Evolutionary conservation across 2,113 vertebrate genomes (phyloP).

Genomic region (Nothobranchius furzeri): DNA sequence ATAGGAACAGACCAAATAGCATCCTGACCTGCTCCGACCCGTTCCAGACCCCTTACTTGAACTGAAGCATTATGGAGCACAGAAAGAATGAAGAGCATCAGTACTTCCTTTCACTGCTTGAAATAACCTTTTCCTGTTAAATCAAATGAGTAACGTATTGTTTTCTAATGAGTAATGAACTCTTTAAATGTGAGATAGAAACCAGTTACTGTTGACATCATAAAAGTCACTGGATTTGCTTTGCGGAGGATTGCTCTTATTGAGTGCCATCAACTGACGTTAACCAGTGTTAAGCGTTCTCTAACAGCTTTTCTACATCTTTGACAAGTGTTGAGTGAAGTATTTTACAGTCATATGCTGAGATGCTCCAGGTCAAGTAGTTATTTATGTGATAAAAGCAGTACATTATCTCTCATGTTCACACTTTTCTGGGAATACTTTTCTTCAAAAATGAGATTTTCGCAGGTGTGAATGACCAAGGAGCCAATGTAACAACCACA

Average conservation of each 20-base stretch:
- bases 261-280: not conserved
- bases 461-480: not conserved
- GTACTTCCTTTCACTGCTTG: too few species aligned
- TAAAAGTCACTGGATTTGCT: not conserved
- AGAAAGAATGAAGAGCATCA: too few species aligned
- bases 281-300: conserved; percentile 4
- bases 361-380: conserved; percentile 1
- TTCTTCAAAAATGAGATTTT: conserved; percentile 4
- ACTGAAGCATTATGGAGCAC: too few species aligned
- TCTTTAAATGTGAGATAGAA: not conserved
- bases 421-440: conserved; percentile 12
- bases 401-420: not conserved
- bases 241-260: not conserved
- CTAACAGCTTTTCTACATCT: conserved; percentile 6
- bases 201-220: not conserved
- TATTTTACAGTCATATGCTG: conserved; percentile 10
- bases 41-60: too few species aligned
- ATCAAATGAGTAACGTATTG: too few species aligned
- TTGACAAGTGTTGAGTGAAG: conserved; percentile 19
- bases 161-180: not conserved
- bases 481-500: not conserved
- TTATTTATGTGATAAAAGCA: conserved; percentile 14
- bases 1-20: too few species aligned
- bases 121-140: too few species aligned
- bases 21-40: too few species aligned